Evolutionary conservation across 2,888 invertebrate genomes (phyloP).

Genomic region (Eupithecia exiguata): DNA sequence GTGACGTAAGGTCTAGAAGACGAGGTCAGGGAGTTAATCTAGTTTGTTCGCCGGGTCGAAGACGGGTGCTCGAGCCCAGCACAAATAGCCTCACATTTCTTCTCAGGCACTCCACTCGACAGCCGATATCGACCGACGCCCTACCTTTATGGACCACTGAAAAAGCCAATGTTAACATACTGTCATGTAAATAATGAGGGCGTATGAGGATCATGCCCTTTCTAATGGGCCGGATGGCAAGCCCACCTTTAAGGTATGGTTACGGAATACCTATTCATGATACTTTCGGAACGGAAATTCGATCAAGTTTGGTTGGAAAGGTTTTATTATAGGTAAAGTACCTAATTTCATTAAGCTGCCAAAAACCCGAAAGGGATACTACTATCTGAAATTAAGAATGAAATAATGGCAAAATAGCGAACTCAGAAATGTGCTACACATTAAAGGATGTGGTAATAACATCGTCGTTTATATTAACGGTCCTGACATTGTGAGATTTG

Average conservation of each 20-base stretch:
- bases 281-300: constrained; percentile 19
- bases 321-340: constrained; percentile 5
- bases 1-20: constrained; percentile 55
- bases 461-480: constrained; percentile 56
- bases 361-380: background rate
- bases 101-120: constrained; percentile 68
- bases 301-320: constrained; percentile 10
- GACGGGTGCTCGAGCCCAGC: constrained; percentile 65
- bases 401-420: constrained; percentile 15
- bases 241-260: constrained; percentile 15
- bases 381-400: background rate
- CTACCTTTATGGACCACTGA: constrained; percentile 64
- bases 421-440: constrained; percentile 22
- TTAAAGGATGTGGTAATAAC: constrained; percentile 48
- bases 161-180: constrained; percentile 54
- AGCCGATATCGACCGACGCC: constrained; percentile 67
- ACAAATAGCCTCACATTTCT: constrained; percentile 77
- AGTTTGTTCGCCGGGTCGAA: constrained; percentile 63
- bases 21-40: constrained; percentile 70
- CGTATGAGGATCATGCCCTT: constrained; percentile 37
- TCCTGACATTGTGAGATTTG: constrained; percentile 62
- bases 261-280: constrained; percentile 22
- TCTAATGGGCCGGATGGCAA: constrained; percentile 33
- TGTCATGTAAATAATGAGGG: constrained; percentile 43
- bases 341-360: constrained; percentile 9